Conservation (phyloP, 1,140 invertebrate genomes). For the Cyclargus thomasi region DNA sequence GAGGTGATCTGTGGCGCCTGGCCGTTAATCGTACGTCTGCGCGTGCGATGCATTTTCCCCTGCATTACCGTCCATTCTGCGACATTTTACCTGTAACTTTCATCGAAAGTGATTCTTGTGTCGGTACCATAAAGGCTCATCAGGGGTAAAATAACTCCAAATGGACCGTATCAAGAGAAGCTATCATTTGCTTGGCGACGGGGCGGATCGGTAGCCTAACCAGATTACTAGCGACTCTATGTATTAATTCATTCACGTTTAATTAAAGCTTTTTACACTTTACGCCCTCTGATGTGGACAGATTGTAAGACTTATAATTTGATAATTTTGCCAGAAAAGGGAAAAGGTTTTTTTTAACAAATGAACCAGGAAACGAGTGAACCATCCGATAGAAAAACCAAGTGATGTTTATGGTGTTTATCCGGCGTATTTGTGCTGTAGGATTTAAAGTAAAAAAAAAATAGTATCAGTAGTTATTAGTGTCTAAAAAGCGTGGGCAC, state of each 20-base stretch:
- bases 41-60: constrained; percentile 63
- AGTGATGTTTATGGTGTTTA: too few relatives aligned
- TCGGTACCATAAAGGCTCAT: too few relatives aligned
- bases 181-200: constrained; percentile 66
- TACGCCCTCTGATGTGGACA: neutral
- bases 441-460: too few relatives aligned
- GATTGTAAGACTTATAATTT: neutral
- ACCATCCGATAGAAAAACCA: too few relatives aligned
- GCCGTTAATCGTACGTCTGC: constrained; percentile 55
- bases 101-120: too few relatives aligned
- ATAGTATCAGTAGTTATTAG: neutral
- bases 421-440: too few relatives aligned
- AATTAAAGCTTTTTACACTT: constrained; percentile 8
- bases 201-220: constrained; percentile 34
- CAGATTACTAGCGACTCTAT: constrained; percentile 26
- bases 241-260: constrained; percentile 16
- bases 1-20: constrained; percentile 61
- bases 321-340: too few relatives aligned
- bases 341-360: too few relatives aligned
- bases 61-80: constrained; percentile 17
- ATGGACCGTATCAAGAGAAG: constrained; percentile 45
- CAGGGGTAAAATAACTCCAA: too few relatives aligned
- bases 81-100: too few relatives aligned
- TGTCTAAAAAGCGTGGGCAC: neutral
- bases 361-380: too few relatives aligned